Evolutionary conservation across 2,888 invertebrate species (phyloP).

Genomic region (Pyrgus malvae): DNA sequence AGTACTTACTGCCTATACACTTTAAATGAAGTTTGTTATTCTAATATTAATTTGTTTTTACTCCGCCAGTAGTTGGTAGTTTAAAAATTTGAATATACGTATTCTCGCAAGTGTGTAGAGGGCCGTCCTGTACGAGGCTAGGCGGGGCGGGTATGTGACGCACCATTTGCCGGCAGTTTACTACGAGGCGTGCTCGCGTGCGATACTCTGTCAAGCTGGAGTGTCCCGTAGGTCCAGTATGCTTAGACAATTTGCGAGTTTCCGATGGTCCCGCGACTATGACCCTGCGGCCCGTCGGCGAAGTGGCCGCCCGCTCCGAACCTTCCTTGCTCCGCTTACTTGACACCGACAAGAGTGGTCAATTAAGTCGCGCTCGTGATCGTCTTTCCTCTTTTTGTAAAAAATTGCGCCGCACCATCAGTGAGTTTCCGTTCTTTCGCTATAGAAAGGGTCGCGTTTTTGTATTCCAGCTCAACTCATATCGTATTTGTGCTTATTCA

Average conservation of each 20-base stretch:
- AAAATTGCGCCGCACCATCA: slow-evolving; percentile 76
- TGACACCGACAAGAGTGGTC: slow-evolving; percentile 68
- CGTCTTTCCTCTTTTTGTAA: slow-evolving; percentile 74
- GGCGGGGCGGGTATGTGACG: slow-evolving; percentile 48
- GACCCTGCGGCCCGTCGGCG: slow-evolving; percentile 67
- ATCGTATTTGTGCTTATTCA: slow-evolving; percentile 6
- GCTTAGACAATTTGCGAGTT: slow-evolving; percentile 76
- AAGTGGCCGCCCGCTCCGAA: slow-evolving; percentile 66
- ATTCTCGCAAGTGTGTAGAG: slow-evolving; percentile 46
- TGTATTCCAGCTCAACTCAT: not conserved
- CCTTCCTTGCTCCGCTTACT: slow-evolving; percentile 69
- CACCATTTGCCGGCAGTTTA: slow-evolving; percentile 63
- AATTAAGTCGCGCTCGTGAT: slow-evolving; percentile 72
- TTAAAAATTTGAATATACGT: slow-evolving; percentile 60
- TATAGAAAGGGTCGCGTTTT: slow-evolving; percentile 16
- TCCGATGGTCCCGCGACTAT: slow-evolving; percentile 60
- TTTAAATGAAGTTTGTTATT: too few species aligned
- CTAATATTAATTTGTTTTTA: not conserved
- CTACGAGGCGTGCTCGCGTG: slow-evolving; percentile 70
- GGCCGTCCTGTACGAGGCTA: slow-evolving; percentile 51
- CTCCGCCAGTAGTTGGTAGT: not conserved
- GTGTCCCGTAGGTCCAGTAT: slow-evolving; percentile 75
- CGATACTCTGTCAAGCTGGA: slow-evolving; percentile 74
- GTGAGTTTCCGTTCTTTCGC: slow-evolving; percentile 55
- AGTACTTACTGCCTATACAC: too few species aligned